Evolutionary conservation across 2,888 invertebrate genomes (phyloP), one percentile per base, ranked within the genome.

Genomic region (Carabus problematicus): DNA sequence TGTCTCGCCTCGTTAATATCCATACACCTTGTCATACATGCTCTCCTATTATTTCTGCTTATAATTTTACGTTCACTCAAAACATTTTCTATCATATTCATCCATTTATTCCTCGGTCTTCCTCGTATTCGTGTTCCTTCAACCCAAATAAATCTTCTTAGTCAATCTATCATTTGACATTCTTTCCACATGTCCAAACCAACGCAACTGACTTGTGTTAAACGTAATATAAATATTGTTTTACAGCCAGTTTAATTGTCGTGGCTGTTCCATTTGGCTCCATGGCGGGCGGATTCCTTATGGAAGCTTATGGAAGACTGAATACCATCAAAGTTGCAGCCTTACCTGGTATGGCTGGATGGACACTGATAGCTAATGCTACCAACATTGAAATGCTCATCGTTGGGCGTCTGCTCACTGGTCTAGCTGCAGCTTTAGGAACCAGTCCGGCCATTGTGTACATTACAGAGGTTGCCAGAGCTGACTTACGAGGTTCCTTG

Each of bases 371-470:
- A 29, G 87, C 87, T 0, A 75, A 79, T 3, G 84, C 87, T 0
- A 75, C 77, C 4, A 84, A 83, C 72, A 80, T 87, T 52, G 80
- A 84, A 1, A 83, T 84, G 81, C 77, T 88, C 14, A 77, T 86
- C 19, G 73, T 80, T 1, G 87, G 87, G 1, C 77, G 87, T 71
- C 76, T 87, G 41, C 75, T 88, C 19, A 83, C 85, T 0, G 88
- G 87, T 11, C 74, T 87, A 41, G 84, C 85, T 0, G 83, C 85
- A 79, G 87, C 87, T 1, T 80, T 86, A 77, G 86, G 86, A 11
- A 85, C 86, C 1, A 86, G 86, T 72, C 87, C 88, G 11, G 87
- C 87, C 1, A 85, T 86, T 52, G 87, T 87, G 19, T 88, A 88
- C 77, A 86, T 87, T 66, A 87, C 87, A 7, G 87, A 88, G 79